Evolutionary conservation across 1,140 invertebrate species (phyloP), one percentile per base, ranked within the genome.

Genomic region (Drosophila repleta): DNA sequence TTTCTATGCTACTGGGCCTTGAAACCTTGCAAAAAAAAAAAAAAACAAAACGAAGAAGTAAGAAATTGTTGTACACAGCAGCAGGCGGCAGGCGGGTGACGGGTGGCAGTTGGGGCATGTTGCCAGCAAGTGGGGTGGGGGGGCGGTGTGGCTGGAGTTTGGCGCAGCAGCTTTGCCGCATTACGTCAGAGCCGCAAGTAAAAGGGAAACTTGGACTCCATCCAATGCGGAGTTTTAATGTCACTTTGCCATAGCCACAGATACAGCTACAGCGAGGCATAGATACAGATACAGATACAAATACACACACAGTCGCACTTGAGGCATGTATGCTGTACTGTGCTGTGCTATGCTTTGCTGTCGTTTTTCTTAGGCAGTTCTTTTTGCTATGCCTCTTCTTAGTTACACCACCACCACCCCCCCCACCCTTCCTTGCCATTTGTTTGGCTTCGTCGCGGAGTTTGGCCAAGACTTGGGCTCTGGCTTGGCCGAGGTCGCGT

Each of bases 1-100:
- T 88, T 90, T 90, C 88, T 90, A 90, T 90, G 88, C 87, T 90
- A 90, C 87, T 90, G 85, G 87, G 83, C 87, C 85, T 90, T 89
- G 80, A 89, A 90, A 90, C 80, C 85, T 89, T 80, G 76, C 79
- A 90, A 67, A 81, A 71, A 78, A 72, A 48, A 49, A 58, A 53
- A 51, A 48, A 39, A 35, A 35, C 11, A 35, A 2, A 11, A 29
- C 11, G 53, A 41, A 55, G 73, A 39, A 15, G 32, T 52, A 24
- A 35, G 45, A 60, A 66, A 66, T 45, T 52, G 37, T 41, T 55
- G 51, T 39, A 10, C 35, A 39, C 63, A 26, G 11, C 46, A 32
- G 26, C 29, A 35, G 26, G 17, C 17, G 39, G 15, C 39, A 17
- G 15, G 41, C 43, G 35, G 1, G n/a, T 17, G 46, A n/a, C 32